These are phyloP conservation scores for Melieria crassipennis DNA, from an alignment of 2,888 invertebrate genomes.

Conservation along the genomic window DNA sequence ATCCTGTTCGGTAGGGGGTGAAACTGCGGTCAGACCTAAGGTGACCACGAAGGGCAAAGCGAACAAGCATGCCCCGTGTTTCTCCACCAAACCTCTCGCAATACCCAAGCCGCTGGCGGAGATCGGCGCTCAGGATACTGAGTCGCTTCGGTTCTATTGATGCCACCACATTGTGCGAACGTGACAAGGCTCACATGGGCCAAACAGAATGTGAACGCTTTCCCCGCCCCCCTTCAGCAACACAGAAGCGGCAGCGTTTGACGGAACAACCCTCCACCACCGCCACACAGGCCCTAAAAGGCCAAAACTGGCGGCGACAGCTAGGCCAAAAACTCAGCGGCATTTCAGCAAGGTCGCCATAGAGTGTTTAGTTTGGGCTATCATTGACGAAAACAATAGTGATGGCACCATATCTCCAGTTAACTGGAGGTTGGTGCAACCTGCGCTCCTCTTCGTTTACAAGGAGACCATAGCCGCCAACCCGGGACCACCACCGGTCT, in stretches of 20 bases:
- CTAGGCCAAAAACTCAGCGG: no score
- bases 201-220: not conserved
- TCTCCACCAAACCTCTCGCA: no score
- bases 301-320: no score
- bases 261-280: not conserved
- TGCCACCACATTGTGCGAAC: not conserved
- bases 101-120: no score
- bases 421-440: not conserved
- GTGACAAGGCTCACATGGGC: not conserved
- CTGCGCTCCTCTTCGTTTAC: not conserved
- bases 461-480: not conserved
- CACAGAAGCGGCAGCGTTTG: not conserved
- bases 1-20: no score
- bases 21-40: no score
- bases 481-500: constrained; percentile 24
- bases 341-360: not conserved
- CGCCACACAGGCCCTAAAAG: not conserved
- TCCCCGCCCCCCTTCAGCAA: not conserved
- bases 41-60: no score
- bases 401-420: not conserved
- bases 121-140: not conserved
- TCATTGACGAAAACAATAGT: not conserved
- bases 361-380: not conserved
- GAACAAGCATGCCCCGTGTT: no score
- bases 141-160: not conserved